phyloP scores from a whole-genome alignment of 2,888 invertebrate species.

The Hedychridium roseum region DNA sequence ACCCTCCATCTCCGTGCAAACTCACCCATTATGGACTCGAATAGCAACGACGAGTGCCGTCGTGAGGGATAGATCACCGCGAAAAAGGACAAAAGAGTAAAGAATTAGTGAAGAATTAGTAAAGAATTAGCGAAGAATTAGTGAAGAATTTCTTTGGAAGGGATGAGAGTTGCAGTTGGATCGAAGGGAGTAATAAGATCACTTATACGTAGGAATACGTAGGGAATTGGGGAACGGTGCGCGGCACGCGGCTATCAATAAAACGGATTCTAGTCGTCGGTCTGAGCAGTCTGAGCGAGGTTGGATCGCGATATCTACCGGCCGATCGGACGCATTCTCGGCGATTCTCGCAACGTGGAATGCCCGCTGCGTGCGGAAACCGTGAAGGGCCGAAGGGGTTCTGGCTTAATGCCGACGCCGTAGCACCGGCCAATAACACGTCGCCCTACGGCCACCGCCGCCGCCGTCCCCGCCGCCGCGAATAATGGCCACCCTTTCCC shows the following conservation, averaged over 20 bases:
- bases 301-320: constrained; percentile 33
- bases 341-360: constrained; percentile 42
- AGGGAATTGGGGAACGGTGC: no score
- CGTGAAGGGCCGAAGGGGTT: constrained; percentile 46
- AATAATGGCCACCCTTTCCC: constrained; percentile 46
- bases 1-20: neutral
- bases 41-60: constrained; percentile 3
- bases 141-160: no score
- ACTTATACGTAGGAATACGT: no score
- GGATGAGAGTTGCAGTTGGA: no score
- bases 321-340: constrained; percentile 18
- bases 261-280: constrained; percentile 49
- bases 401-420: constrained; percentile 35
- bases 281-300: constrained; percentile 37
- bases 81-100: no score
- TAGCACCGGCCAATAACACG: constrained; percentile 21
- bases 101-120: no score
- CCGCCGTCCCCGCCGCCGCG: constrained; percentile 39
- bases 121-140: no score
- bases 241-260: constrained; percentile 57
- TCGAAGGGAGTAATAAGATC: no score
- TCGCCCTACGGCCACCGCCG: constrained; percentile 33
- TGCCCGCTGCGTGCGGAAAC: constrained; percentile 41
- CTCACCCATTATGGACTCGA: neutral
- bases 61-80: neutral